Conservation (phyloP, 2,797 vertebrate genomes). For the Pseudochirops corinnae region DNA sequence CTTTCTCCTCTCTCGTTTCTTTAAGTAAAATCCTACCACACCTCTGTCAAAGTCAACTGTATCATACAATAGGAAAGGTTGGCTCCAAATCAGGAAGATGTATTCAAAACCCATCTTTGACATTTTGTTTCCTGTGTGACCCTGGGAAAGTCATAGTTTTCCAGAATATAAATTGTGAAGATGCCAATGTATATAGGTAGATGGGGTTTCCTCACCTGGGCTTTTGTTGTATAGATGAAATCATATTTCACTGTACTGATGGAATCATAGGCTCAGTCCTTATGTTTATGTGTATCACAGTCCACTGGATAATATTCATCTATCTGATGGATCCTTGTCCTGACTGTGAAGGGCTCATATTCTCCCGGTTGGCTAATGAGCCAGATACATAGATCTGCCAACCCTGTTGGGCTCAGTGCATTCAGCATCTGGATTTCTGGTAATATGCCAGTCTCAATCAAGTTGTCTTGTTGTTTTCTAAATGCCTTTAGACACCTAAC, state of each 20-base stretch:
- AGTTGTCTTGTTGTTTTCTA: constrained; percentile 68
- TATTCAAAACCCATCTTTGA: not conserved
- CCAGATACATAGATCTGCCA: constrained; percentile 17
- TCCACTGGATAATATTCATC: not conserved
- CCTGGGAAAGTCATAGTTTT: not conserved
- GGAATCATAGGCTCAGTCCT: not conserved
- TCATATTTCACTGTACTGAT: not conserved
- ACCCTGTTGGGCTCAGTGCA: not conserved
- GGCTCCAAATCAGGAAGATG: not conserved
- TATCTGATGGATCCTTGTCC: not conserved
- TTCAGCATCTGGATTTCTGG: constrained; percentile 63
- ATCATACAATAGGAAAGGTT: not conserved
- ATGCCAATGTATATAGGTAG: not conserved
- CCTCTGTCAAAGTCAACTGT: not conserved
- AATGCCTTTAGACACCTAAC: constrained; percentile 64
- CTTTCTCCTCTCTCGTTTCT: not conserved
- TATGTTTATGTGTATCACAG: not conserved
- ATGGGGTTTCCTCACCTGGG: not conserved
- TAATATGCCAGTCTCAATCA: constrained; percentile 65
- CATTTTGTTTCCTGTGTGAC: not conserved
- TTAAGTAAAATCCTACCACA: not conserved
- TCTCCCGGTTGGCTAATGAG: not conserved
- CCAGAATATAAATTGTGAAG: not conserved
- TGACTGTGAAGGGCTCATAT: not conserved
- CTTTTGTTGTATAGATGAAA: not conserved